A percentile compares a stretch with the other conserved stretches of the same genome.
phyloP scores from a whole-genome alignment of 1,140 invertebrate genomes.

The Copidosoma floridanum region DNA sequence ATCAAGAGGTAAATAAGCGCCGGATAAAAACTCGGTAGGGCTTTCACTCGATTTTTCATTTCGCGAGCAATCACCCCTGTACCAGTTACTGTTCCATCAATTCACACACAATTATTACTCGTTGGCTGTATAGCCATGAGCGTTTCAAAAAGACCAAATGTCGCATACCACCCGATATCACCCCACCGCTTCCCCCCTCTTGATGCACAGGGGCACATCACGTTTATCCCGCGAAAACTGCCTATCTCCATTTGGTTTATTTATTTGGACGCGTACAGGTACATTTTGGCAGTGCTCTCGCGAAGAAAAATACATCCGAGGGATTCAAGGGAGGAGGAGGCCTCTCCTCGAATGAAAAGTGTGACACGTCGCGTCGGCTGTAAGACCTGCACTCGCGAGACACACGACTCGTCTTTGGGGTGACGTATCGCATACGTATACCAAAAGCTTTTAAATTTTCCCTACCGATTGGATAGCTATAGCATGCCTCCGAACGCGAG shows the following conservation, averaged over 20 bases:
- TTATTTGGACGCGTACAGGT: background rate
- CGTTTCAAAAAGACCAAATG: no score
- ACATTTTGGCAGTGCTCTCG: conserved; percentile 18
- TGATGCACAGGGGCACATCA: background rate
- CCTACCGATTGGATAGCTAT: no score
- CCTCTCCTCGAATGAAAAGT: conserved; percentile 24
- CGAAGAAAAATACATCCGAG: background rate
- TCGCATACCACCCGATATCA: no score
- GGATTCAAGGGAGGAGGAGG: conserved; percentile 9
- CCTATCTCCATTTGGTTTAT: conserved; percentile 18
- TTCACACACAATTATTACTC: no score
- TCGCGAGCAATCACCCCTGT: background rate
- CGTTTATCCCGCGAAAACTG: conserved; percentile 3
- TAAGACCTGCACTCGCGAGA: no score
- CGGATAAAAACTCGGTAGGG: background rate
- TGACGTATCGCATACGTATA: no score
- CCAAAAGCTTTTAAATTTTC: no score
- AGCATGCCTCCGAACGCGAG: no score
- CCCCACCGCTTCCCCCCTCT: background rate
- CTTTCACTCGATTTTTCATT: conserved; percentile 11
- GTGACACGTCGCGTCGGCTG: background rate
- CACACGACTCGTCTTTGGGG: no score
- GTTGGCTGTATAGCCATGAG: no score
- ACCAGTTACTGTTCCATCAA: no score
- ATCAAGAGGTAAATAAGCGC: conserved; percentile 10